phyloP scores from a whole-genome alignment of 2,797 vertebrate species.

The Notamacropus eugenii region DNA sequence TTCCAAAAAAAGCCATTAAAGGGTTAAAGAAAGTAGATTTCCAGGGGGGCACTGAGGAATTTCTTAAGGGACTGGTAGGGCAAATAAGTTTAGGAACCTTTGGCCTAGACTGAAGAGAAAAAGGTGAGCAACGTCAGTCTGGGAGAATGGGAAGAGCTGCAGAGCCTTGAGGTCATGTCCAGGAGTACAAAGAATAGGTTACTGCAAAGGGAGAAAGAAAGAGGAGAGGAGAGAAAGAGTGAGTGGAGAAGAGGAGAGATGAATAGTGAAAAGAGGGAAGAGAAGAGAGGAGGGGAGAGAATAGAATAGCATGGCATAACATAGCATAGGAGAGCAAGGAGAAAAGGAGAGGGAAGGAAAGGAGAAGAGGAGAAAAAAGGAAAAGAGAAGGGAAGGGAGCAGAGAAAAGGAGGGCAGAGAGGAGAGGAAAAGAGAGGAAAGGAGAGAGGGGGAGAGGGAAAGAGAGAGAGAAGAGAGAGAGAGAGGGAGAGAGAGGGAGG shows the following conservation, averaged over 20 bases:
- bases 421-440: rapidly evolving
- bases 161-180: not conserved
- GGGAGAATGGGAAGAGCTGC: not conserved
- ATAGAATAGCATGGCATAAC: too few relatives aligned
- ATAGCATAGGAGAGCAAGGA: not conserved
- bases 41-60: too few relatives aligned
- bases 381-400: not conserved
- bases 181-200: not conserved
- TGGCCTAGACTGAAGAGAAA: not conserved
- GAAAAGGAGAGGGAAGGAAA: not conserved
- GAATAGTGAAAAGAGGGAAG: not conserved
- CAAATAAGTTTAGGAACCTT: too few relatives aligned
- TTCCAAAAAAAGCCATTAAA: too few relatives aligned
- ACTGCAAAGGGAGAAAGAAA: not conserved
- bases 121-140: not conserved
- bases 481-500: too few relatives aligned
- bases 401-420: not conserved
- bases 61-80: too few relatives aligned
- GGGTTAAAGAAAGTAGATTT: too few relatives aligned
- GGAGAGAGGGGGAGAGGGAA: not conserved
- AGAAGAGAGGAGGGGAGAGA: not conserved
- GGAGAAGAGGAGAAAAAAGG: not conserved
- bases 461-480: not conserved
- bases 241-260: not conserved
- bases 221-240: not conserved